phyloP scores from a whole-genome alignment of 2,797 vertebrate genomes.

The Liparis tanakae region DNA sequence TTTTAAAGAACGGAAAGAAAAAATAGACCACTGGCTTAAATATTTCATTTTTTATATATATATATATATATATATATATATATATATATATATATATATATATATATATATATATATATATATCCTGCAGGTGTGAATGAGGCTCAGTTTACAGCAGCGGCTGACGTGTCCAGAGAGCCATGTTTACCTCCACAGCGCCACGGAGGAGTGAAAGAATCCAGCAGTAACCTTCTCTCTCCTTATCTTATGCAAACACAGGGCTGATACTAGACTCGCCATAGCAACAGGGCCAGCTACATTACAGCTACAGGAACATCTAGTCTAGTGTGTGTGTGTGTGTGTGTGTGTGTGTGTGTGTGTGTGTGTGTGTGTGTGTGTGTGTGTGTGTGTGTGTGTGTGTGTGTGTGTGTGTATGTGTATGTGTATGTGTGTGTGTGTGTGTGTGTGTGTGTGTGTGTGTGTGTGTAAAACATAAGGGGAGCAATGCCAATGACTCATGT shows the following conservation, averaged over 20 bases:
- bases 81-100: no score
- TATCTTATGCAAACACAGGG: conserved; percentile 53
- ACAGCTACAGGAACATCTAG: conserved; percentile 6
- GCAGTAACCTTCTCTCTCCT: conserved; percentile 9
- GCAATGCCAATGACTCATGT: background rate
- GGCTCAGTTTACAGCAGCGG: conserved; percentile 19
- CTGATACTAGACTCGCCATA: conserved; percentile 40
- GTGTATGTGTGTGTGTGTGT: background rate
- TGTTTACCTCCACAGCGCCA: conserved; percentile 51
- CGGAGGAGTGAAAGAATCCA: conserved; percentile 53
- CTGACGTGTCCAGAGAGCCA: conserved; percentile 22
- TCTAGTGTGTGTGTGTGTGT: no score
- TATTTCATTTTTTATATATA: no score
- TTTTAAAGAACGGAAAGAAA: no score
- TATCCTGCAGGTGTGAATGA: background rate
- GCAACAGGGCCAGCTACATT: conserved; percentile 28
- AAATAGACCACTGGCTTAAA: no score
- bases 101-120: no score
- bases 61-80: no score
- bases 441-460: background rate
- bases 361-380: background rate
- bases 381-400: background rate
- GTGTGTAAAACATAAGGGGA: background rate
- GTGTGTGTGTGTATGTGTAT: background rate
- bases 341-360: no score